Conservation (phyloP, 53 echinoderm and acorn worm species). For the Holothuria leucospilota region DNA sequence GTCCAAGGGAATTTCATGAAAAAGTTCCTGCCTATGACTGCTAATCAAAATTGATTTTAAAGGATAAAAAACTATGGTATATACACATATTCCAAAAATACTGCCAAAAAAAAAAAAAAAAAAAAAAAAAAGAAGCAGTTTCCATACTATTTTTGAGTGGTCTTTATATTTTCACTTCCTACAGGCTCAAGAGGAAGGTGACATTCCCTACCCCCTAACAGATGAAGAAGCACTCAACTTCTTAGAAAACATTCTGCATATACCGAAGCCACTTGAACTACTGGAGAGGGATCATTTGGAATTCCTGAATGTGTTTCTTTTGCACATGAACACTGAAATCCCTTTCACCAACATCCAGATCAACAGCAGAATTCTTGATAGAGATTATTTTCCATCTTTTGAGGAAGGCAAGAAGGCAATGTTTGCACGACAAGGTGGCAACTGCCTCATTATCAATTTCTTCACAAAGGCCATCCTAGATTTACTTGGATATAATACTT, state of each 20-base stretch:
- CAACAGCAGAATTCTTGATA: too few relatives aligned
- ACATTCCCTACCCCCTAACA: background rate
- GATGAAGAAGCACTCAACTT: background rate
- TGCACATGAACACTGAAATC: background rate
- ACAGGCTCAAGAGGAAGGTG: background rate
- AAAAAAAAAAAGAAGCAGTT: too few relatives aligned
- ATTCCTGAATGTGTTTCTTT: background rate
- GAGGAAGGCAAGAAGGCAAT: slow-evolving; percentile 12
- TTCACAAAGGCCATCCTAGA: slow-evolving; percentile 24
- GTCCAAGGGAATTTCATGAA: too few relatives aligned
- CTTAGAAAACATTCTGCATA: background rate
- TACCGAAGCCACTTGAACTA: background rate
- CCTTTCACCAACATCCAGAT: slow-evolving; percentile 8
- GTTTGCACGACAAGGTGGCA: background rate
- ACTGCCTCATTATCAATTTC: slow-evolving; percentile 1
- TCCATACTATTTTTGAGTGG: too few relatives aligned
- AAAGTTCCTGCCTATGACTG: too few relatives aligned
- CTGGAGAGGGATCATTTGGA: slow-evolving; percentile 11
- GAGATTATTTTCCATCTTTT: background rate
- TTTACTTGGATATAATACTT: slow-evolving; percentile 11
- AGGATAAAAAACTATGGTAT: too few relatives aligned
- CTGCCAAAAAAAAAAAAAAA: too few relatives aligned
- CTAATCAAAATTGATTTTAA: too few relatives aligned
- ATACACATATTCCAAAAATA: too few relatives aligned
- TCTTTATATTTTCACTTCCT: too few relatives aligned